These are phyloP conservation scores for Laupala kohalensis DNA, from an alignment of 1,140 invertebrate genomes.

Conservation along the genomic window DNA sequence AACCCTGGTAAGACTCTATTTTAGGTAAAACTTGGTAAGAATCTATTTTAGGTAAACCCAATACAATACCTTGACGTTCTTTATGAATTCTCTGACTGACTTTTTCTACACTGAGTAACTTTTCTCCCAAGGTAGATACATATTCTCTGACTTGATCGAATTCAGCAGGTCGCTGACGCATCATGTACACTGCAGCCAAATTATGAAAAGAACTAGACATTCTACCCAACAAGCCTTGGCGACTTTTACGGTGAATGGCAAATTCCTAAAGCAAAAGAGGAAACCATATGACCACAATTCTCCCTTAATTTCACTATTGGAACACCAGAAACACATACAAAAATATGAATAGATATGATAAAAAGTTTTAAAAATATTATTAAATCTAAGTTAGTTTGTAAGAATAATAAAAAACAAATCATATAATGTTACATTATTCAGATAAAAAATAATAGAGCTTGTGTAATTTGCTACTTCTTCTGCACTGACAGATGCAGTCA, in stretches of 20 bases:
- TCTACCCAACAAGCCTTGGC: conserved; percentile 38
- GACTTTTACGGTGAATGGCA: conserved; percentile 45
- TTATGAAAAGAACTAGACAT: conserved; percentile 46
- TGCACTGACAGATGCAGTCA: too few species aligned
- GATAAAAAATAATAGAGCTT: too few species aligned
- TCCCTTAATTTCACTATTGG: too few species aligned
- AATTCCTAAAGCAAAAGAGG: conserved; percentile 40
- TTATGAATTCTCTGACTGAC: conserved; percentile 52
- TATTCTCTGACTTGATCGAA: conserved; percentile 52
- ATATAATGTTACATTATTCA: too few species aligned
- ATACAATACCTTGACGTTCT: conserved; percentile 41
- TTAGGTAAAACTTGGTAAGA: neutral
- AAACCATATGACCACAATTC: too few species aligned
- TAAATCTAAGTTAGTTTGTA: too few species aligned
- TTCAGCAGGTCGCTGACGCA: conserved; percentile 45
- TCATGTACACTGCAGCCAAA: conserved; percentile 36
- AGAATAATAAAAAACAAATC: too few species aligned
- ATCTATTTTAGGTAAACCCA: neutral
- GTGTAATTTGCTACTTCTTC: too few species aligned
- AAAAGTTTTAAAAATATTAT: too few species aligned
- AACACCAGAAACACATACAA: too few species aligned
- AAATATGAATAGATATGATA: too few species aligned
- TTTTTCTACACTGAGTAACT: conserved; percentile 47
- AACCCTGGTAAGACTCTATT: neutral
- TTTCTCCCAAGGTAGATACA: conserved; percentile 45